Conservation (phyloP, 64 coral and sea anemone species). For the Cladopsammia gracilis region DNA sequence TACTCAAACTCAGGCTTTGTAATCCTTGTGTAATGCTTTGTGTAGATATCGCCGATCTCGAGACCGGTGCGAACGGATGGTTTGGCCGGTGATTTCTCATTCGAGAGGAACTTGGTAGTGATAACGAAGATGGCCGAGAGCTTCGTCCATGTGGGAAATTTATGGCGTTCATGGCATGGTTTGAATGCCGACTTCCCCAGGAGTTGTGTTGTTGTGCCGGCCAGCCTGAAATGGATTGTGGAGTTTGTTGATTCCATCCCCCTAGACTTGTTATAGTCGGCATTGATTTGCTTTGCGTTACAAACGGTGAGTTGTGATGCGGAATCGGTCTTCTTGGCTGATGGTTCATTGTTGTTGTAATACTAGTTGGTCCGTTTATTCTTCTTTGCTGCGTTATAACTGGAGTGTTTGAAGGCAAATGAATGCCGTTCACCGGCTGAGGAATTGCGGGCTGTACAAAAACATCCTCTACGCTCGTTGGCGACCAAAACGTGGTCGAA, state of each 20-base stretch:
- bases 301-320: slow-evolving; percentile 79
- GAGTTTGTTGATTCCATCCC: slow-evolving; percentile 91
- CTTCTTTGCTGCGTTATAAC: slow-evolving; percentile 76
- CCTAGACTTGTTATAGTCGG: slow-evolving; percentile 68
- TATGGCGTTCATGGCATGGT: slow-evolving; percentile 50
- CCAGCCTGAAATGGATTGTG: slow-evolving; percentile 75
- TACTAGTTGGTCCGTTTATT: slow-evolving; percentile 71
- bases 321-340: slow-evolving; percentile 88
- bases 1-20: slow-evolving; percentile 80
- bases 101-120: slow-evolving; percentile 61
- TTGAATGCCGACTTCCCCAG: slow-evolving; percentile 75
- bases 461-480: slow-evolving; percentile 87
- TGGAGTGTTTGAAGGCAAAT: slow-evolving; percentile 86
- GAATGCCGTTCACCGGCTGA: slow-evolving; percentile 90
- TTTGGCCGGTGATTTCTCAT: slow-evolving; percentile 74
- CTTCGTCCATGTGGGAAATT: slow-evolving; percentile 61
- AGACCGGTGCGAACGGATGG: slow-evolving; percentile 54
- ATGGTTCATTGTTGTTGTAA: slow-evolving; percentile 89
- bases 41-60: slow-evolving; percentile 73
- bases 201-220: slow-evolving; percentile 73
- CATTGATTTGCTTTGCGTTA: slow-evolving; percentile 84
- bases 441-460: slow-evolving; percentile 87
- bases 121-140: slow-evolving; percentile 67
- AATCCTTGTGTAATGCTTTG: slow-evolving; percentile 95
- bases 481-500: slow-evolving; percentile 97